Base-by-base conservation (phyloP, 2,113 vertebrate species). In the Gymnarchus niloticus region DNA sequence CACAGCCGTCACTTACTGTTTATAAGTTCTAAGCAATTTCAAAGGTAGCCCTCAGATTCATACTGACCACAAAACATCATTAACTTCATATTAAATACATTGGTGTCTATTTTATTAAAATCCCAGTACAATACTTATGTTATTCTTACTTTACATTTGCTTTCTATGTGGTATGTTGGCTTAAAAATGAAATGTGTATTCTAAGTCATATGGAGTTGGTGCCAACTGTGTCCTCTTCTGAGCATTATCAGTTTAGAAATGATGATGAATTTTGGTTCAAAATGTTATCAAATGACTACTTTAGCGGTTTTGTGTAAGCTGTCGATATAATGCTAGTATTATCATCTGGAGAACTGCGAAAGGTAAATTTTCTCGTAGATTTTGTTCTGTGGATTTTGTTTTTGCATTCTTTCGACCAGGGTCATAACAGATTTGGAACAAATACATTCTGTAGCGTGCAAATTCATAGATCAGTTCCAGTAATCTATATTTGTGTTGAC, bases 301-400 rank as follows among this genome's bases (percentile, higher is more conserved):
- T n/a, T n/a, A n/a, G n/a, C n/a, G n/a, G n/a, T n/a, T n/a, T n/a
- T n/a, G n/a, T n/a, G n/a, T n/a, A n/a, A n/a, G n/a, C 41, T 25
- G 46, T 86, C 56, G 56, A 86, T 83, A 49, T 33, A 37, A 48
- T 46, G 33, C 3, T 86, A 46, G 85, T 28, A 73, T 83, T 86
- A 83, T 23, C 28, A 51, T 25, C 19, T 84, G 83, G 59, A 81
- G 14, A 49, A 9, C 28, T 33, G 61, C 57, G 56, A 82, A 52
- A n/a, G n/a, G 56, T 6, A 86, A 65, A 65, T 61, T 28, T 61
- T 81, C 12, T 51, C 61, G 21, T 23, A 41, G 17, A 41, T 12
- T 61, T 49, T 86, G 7, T 48, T 85, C 23, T 56, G 54, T 84
- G 25, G 12, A 49, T 49, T 81, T 59, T 81, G 25, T 81, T 61